A percentile compares a stretch with the other conserved stretches of the same genome.
Evolutionary conservation across 1,140 invertebrate species (phyloP).

Genomic region (Drosophila pruinosa): DNA sequence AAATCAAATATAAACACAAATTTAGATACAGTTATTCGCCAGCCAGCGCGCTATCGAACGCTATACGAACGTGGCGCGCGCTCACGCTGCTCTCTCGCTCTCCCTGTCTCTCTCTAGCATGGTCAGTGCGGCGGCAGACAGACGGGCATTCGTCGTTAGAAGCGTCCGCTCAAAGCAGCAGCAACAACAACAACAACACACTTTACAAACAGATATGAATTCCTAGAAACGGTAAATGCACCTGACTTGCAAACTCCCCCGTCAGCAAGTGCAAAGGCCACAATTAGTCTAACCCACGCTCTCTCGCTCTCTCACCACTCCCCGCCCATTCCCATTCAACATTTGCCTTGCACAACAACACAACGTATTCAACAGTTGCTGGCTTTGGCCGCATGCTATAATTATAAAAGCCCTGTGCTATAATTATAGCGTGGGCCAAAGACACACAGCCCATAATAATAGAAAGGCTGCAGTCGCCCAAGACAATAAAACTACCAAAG

Average conservation of each 20-base stretch:
- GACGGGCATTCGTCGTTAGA: constrained; percentile 30
- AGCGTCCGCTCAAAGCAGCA: not conserved
- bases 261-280: too few species aligned
- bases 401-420: constrained; percentile 70
- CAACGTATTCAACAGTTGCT: constrained; percentile 41
- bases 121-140: constrained; percentile 39
- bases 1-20: constrained; percentile 76
- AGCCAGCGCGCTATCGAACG: not conserved
- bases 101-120: constrained; percentile 2
- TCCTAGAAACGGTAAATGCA: constrained; percentile 31
- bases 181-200: not conserved
- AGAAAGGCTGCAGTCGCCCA: constrained; percentile 23
- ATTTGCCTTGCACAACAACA: constrained; percentile 56
- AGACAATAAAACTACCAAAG: constrained; percentile 9
- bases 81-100: not conserved
- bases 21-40: constrained; percentile 66
- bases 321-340: constrained; percentile 31
- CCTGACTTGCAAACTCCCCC: constrained; percentile 6
- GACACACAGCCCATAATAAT: constrained; percentile 69
- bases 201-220: constrained; percentile 2
- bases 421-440: constrained; percentile 69
- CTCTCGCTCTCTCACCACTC: not conserved
- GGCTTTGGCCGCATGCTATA: constrained; percentile 51
- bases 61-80: not conserved
- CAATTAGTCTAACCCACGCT: too few species aligned